Conservation (phyloP, 2,113 vertebrate species). For the Muscicapa adusta region DNA sequence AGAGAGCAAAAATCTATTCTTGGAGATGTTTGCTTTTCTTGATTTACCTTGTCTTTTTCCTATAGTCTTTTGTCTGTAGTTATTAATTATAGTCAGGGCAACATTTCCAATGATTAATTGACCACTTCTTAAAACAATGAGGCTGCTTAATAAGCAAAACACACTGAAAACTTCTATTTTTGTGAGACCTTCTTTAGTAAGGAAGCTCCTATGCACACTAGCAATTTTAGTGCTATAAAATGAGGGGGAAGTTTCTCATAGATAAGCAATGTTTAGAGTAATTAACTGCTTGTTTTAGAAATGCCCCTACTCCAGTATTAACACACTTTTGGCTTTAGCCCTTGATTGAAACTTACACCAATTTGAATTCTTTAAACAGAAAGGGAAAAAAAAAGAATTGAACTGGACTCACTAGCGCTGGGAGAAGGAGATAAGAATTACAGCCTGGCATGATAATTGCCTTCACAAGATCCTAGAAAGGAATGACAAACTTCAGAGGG, state of each 20-base stretch:
- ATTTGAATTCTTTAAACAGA: background rate
- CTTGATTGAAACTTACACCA: background rate
- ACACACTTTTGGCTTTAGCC: background rate
- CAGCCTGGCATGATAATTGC: background rate
- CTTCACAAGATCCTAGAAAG: background rate
- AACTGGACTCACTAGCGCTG: fast-evolving
- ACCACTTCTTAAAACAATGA: constrained; percentile 68
- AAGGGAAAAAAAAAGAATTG: background rate
- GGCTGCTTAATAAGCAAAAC: constrained; percentile 62
- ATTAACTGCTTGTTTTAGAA: background rate
- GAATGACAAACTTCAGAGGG: background rate
- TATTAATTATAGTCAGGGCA: constrained; percentile 74
- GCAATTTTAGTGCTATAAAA: background rate
- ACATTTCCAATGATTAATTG: constrained; percentile 72
- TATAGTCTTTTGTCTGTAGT: constrained; percentile 41
- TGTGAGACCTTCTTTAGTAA: background rate
- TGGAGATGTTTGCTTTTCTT: constrained; percentile 40
- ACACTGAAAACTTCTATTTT: background rate
- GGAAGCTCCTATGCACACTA: background rate
- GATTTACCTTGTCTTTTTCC: constrained; percentile 45
- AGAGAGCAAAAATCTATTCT: constrained; percentile 45
- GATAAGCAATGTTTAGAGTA: background rate
- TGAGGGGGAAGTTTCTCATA: background rate
- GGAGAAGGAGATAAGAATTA: background rate
- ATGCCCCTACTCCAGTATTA: background rate